Percentiles rank a stretch among this genome's conserved stretches.
Evolutionary conservation across 2,888 invertebrate genomes (phyloP).

Genomic region (Troides helena): DNA sequence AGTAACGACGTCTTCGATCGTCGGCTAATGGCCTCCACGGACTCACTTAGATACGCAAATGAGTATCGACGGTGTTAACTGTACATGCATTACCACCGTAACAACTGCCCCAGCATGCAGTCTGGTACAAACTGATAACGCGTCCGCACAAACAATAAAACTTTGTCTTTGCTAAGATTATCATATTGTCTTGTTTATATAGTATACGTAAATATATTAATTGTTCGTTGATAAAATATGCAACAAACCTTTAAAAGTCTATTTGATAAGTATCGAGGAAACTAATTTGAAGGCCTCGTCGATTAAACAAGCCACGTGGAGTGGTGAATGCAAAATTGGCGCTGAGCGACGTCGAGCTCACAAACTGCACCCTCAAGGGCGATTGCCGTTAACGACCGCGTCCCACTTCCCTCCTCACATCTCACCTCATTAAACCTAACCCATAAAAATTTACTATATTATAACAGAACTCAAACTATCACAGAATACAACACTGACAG

Average conservation of each 20-base stretch:
- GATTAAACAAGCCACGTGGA: conserved; percentile 46
- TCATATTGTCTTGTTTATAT: neutral
- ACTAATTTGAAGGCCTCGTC: conserved; percentile 32
- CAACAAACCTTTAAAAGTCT: conserved; percentile 18
- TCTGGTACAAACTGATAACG: conserved; percentile 8
- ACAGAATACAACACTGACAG: neutral
- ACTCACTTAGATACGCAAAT: conserved; percentile 80
- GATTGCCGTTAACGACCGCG: conserved; percentile 51
- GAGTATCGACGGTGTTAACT: conserved; percentile 68
- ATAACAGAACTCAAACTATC: neutral
- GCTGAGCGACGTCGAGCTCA: conserved; percentile 40
- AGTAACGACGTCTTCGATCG: conserved; percentile 78
- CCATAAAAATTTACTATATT: conserved; percentile 10
- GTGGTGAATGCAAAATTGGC: conserved; percentile 43
- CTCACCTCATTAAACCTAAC: conserved; percentile 21
- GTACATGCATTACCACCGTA: conserved; percentile 49
- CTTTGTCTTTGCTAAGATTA: neutral
- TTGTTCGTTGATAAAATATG: conserved; percentile 11
- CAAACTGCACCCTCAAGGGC: conserved; percentile 51
- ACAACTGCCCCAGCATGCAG: conserved; percentile 31
- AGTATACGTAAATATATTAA: too few species aligned
- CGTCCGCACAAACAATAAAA: neutral
- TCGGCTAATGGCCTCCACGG: conserved; percentile 75
- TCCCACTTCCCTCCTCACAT: conserved; percentile 34
- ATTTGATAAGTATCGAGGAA: conserved; percentile 23